phyloP scores from a whole-genome alignment of 1,140 invertebrate species.

The Cydia pomonella region DNA sequence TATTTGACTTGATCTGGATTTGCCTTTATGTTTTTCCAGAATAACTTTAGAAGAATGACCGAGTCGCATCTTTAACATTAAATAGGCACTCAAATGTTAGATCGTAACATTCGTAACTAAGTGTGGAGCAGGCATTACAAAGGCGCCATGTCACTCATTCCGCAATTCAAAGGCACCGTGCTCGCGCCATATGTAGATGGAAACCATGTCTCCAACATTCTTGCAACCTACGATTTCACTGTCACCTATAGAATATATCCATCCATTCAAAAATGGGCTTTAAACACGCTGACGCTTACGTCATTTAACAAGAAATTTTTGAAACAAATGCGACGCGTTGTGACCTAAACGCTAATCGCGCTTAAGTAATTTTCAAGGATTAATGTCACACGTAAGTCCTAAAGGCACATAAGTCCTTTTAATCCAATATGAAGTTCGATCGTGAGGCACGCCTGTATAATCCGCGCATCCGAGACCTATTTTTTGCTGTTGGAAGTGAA shows the following conservation, averaged over 20 bases:
- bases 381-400: neutral
- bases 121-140: neutral
- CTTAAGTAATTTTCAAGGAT: neutral
- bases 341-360: neutral
- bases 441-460: constrained; percentile 77
- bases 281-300: constrained; percentile 13
- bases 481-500: constrained; percentile 71
- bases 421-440: constrained; percentile 43
- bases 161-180: neutral
- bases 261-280: constrained; percentile 35
- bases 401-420: neutral
- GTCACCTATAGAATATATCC: constrained; percentile 1
- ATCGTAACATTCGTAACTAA: neutral
- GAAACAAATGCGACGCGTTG: neutral
- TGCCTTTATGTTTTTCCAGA: too few species aligned
- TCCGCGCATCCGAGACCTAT: constrained; percentile 66
- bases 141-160: constrained; percentile 15
- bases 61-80: too few species aligned
- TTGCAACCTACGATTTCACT: neutral
- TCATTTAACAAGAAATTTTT: neutral
- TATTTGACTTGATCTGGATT: too few species aligned
- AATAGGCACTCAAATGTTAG: too few species aligned
- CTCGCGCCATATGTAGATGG: constrained; percentile 18
- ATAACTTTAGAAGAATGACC: too few species aligned
- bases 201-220: constrained; percentile 27